Base-by-base conservation (phyloP, 2,888 invertebrate genomes). In the Spodoptera picta region DNA sequence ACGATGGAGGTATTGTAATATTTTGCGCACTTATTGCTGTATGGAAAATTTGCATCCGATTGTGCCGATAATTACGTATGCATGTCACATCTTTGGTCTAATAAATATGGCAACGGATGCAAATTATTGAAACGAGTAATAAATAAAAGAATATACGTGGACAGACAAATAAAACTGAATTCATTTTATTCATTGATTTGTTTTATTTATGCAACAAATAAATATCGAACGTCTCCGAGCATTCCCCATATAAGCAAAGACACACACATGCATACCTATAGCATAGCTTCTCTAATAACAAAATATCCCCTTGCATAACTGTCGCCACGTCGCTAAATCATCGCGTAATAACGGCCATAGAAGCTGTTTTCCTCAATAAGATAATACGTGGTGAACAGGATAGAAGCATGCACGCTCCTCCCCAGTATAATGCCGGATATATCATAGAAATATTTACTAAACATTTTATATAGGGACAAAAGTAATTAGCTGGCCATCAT, bases 311-410 rank as follows among this genome's bases (percentile, higher is more conserved):
- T 58, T 71, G 60, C 72, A 60, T 58, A 60, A 46, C 58, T n/a
- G 55, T 44, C 19, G 58, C 42, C 76, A 72, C 65, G 76, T 75
- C 57, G 46, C 65, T 59, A 60, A 60, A 73, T 73, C 76, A 71
- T 72, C 31, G 55, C 59, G 59, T 60, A 72, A 63, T 75, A 72
- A 59, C 51, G 36, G n/a, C 48, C 51, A 36, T 36, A 57, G 7
- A 47, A 41, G 41, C 49, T 41, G 58, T 73, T 76, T 72, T 71
- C 72, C 72, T 73, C 76, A 73, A 73, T 65, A 27, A 75, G 52
- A 75, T 75, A 64, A 64, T 69, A 71, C 55, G 52, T 49, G 65
- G 41, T 19, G 19, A 54, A 49, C 55, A 61, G 71, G 59, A 60
- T 23, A 43, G n/a, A 43, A 14, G 23, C 47, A 47, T 45, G 49